Evolutionary conservation across 2,888 invertebrate genomes (phyloP).

Genomic region (Brachyopa scutellaris): DNA sequence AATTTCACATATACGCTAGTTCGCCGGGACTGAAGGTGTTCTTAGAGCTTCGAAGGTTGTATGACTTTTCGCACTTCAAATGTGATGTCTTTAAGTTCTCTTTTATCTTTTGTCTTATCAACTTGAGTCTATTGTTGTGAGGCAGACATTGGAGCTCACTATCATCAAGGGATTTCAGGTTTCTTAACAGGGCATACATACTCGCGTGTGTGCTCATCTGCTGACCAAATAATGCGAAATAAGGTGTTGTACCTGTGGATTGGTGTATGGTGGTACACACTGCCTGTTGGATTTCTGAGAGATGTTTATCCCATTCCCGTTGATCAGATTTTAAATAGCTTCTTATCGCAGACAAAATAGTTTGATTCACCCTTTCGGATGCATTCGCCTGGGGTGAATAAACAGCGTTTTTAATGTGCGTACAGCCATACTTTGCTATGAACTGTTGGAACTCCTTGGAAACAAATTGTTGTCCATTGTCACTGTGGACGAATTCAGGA

Average conservation of each 20-base stretch:
- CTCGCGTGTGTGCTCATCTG: neutral
- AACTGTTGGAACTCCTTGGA: neutral
- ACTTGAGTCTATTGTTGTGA: neutral
- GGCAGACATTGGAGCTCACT: neutral
- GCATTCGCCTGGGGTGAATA: constrained; percentile 6
- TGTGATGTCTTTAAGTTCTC: neutral
- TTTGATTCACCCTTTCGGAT: constrained; percentile 5
- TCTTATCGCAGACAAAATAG: neutral
- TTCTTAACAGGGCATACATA: neutral
- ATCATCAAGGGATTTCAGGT: neutral
- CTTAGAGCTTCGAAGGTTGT: neutral
- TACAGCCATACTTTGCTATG: neutral
- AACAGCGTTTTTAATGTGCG: neutral
- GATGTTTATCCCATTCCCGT: no score
- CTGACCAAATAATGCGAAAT: neutral
- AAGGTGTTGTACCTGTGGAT: neutral
- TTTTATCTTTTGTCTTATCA: neutral
- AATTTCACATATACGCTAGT: no score
- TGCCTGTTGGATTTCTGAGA: no score
- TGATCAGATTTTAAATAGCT: no score
- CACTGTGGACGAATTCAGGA: no score
- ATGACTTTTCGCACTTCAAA: neutral
- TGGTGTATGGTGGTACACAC: neutral
- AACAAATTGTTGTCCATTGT: no score
- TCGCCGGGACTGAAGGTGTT: no score